These are phyloP conservation scores for Pararge aegeria DNA, from an alignment of 1,140 invertebrate genomes.

Conservation along the genomic window DNA sequence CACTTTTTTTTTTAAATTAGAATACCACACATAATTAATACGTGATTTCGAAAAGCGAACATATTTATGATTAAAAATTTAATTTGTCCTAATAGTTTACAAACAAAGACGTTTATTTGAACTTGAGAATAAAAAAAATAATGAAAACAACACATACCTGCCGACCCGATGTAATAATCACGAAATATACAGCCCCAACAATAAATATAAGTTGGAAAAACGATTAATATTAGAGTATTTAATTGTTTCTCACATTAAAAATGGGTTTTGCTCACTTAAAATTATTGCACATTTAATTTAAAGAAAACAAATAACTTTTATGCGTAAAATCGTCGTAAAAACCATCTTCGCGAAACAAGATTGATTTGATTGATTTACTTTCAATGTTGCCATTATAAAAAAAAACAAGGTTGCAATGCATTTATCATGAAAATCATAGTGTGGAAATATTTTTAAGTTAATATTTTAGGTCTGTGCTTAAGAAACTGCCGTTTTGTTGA, in stretches of 20 bases:
- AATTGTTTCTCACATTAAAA: neutral
- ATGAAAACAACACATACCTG: constrained; percentile 6
- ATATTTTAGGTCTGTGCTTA: too few relatives aligned
- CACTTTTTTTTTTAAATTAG: too few relatives aligned
- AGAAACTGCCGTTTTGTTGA: too few relatives aligned
- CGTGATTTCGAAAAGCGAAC: too few relatives aligned
- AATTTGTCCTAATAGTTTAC: neutral
- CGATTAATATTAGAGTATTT: neutral
- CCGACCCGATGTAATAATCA: neutral
- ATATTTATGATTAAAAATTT: too few relatives aligned
- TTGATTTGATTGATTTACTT: constrained; percentile 3
- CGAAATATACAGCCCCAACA: neutral
- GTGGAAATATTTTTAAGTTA: too few relatives aligned
- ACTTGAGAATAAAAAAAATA: constrained; percentile 4
- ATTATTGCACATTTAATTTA: neutral
- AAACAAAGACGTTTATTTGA: neutral
- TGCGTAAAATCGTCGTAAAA: neutral
- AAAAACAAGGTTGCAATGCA: too few relatives aligned
- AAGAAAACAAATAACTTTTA: neutral
- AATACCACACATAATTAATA: too few relatives aligned
- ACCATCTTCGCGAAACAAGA: neutral
- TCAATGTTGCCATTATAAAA: neutral
- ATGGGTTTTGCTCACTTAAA: neutral
- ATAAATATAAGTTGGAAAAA: neutral
- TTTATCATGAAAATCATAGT: neutral